Percentiles rank a stretch among this genome's conserved stretches.
Conservation (phyloP, 2,113 vertebrate species). For the Sclerurus mexicanus region DNA sequence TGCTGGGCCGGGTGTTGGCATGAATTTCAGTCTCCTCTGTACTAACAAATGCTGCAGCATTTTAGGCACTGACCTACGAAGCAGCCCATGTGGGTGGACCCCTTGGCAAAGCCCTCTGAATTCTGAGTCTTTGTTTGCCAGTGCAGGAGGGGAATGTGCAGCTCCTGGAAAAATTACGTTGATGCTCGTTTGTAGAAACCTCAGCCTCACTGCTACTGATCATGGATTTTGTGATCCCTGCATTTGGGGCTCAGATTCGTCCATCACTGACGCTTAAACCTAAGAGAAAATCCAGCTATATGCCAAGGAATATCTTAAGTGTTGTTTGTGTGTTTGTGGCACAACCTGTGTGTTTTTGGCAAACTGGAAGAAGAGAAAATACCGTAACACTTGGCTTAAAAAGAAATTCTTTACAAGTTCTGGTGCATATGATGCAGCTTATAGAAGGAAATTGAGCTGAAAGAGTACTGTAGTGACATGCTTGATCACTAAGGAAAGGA, state of each 20-base stretch:
- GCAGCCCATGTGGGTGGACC: neutral
- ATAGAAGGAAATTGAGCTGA: neutral
- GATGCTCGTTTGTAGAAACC: neutral
- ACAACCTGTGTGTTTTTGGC: neutral
- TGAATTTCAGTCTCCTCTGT: neutral
- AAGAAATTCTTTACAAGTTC: neutral
- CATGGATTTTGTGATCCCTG: neutral
- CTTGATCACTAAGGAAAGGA: conserved; percentile 2
- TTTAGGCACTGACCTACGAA: neutral
- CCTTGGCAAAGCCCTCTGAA: neutral
- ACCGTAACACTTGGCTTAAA: neutral
- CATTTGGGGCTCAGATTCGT: neutral
- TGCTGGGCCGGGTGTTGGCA: neutral
- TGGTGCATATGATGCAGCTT: neutral
- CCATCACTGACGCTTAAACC: neutral
- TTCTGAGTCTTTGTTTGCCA: neutral
- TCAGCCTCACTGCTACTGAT: neutral
- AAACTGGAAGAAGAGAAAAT: neutral
- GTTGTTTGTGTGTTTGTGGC: neutral
- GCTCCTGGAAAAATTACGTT: neutral
- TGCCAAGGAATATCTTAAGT: neutral
- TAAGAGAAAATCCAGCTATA: neutral
- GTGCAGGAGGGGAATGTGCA: neutral
- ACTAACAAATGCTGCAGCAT: neutral
- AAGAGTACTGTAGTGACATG: neutral